phyloP scores from a whole-genome alignment of 1,140 invertebrate genomes.

The Brachionus asplanchnoidis region DNA sequence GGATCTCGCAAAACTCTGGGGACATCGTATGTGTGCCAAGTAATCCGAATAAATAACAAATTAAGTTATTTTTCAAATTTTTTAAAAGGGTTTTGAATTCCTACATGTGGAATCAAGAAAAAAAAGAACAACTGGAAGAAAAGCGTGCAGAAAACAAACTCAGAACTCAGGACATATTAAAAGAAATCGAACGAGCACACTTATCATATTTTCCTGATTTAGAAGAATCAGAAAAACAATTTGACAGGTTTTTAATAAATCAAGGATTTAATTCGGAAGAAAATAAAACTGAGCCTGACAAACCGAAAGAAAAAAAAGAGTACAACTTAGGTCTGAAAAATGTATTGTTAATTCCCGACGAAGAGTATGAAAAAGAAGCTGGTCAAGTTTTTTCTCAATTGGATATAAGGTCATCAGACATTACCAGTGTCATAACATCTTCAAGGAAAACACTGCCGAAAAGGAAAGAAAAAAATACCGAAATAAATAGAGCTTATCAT shows the following conservation, averaged over 20 bases:
- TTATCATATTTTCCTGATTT: background rate
- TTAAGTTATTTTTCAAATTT: conserved; percentile 38
- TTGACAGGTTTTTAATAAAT: conserved; percentile 29
- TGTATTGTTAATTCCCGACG: background rate
- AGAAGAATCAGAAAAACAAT: conserved; percentile 11
- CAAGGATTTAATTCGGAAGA: background rate
- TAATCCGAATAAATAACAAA: conserved; percentile 33
- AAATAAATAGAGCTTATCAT: conserved; percentile 42
- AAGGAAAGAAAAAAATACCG: background rate
- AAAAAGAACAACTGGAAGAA: conserved; percentile 39
- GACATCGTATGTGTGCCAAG: conserved; percentile 56
- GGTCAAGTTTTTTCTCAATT: background rate
- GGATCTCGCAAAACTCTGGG: conserved; percentile 56
- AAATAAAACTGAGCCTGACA: background rate
- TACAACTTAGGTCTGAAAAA: background rate
- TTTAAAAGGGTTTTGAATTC: conserved; percentile 40
- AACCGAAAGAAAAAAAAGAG: background rate
- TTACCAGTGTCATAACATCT: background rate
- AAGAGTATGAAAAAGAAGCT: background rate
- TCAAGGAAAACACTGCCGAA: background rate
- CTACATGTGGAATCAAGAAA: conserved; percentile 36
- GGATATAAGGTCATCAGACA: background rate
- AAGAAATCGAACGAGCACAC: conserved; percentile 2
- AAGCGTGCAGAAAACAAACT: conserved; percentile 2
- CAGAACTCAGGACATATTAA: conserved; percentile 40